phyloP scores from a whole-genome alignment of 1,140 invertebrate genomes.

The Cotesia chilonis region DNA sequence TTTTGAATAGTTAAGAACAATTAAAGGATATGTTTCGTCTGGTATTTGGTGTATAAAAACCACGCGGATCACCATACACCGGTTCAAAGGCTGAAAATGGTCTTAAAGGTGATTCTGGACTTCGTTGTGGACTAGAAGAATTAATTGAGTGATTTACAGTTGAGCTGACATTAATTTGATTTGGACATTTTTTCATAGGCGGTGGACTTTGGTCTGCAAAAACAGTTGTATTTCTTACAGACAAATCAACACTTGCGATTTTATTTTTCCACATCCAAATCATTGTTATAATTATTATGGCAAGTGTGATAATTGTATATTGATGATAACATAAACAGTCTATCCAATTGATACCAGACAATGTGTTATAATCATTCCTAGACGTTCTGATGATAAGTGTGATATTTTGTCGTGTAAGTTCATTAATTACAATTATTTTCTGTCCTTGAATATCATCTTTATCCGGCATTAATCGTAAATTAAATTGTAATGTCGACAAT shows the following conservation, averaged over 20 bases:
- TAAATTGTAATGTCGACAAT: slow-evolving; percentile 52
- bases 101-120: slow-evolving; percentile 47
- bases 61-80: slow-evolving; percentile 59
- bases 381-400: slow-evolving; percentile 58
- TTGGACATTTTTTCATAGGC: slow-evolving; percentile 51
- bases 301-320: slow-evolving; percentile 55
- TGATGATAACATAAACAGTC: slow-evolving; percentile 58
- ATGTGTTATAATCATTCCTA: slow-evolving; percentile 53
- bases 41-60: slow-evolving; percentile 55
- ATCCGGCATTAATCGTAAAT: slow-evolving; percentile 55
- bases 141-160: slow-evolving; percentile 46
- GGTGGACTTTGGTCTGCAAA: slow-evolving; percentile 62
- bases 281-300: slow-evolving; percentile 52
- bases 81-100: slow-evolving; percentile 59
- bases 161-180: slow-evolving; percentile 18
- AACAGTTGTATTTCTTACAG: slow-evolving; percentile 55
- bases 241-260: slow-evolving; percentile 53
- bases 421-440: slow-evolving; percentile 56
- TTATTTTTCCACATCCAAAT: slow-evolving; percentile 61
- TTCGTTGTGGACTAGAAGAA: slow-evolving; percentile 47
- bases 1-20: slow-evolving; percentile 39
- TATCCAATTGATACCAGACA: slow-evolving; percentile 56
- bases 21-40: slow-evolving; percentile 54
- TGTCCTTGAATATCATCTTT: slow-evolving; percentile 60
- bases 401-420: slow-evolving; percentile 62